These are phyloP conservation scores for Spinus olivaceus DNA, from an alignment of 2,797 vertebrate species.

Conservation along the genomic window DNA sequence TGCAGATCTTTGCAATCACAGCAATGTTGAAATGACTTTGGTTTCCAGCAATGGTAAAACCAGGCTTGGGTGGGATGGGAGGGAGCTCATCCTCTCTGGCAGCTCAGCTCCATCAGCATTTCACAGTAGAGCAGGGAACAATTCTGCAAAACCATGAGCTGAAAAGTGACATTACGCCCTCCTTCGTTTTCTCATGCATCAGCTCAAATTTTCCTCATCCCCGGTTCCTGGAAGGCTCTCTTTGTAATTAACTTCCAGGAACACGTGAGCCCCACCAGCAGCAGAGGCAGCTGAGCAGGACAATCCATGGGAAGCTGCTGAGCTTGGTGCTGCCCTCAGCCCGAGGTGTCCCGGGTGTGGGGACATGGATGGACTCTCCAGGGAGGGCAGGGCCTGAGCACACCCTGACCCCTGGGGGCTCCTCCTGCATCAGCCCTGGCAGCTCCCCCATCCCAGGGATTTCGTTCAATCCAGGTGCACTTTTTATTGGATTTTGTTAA, in stretches of 20 bases:
- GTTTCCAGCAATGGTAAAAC: not conserved
- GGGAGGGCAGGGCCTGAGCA: not conserved
- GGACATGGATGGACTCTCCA: rapidly evolving
- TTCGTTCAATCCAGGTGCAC: not conserved
- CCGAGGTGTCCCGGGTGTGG: rapidly evolving
- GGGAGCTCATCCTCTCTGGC: not conserved
- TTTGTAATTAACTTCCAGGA: not conserved
- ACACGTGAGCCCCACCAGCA: rapidly evolving
- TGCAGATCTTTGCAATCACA: not conserved
- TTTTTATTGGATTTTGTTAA: constrained; percentile 4
- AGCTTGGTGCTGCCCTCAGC: not conserved
- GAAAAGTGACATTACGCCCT: not conserved
- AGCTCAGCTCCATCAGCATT: not conserved
- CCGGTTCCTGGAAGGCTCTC: not conserved
- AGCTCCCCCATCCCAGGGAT: rapidly evolving
- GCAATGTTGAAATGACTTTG: rapidly evolving
- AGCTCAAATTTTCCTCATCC: not conserved
- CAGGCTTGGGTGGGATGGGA: not conserved
- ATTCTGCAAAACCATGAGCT: not conserved
- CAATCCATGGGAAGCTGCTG: not conserved
- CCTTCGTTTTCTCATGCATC: not conserved
- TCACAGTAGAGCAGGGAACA: not conserved
- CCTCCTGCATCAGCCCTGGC: rapidly evolving
- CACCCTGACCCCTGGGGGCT: rapidly evolving
- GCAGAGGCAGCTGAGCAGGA: not conserved